Percentiles rank a stretch among this genome's conserved stretches.
phyloP scores from a whole-genome alignment of 1,140 invertebrate genomes.

The Myzus persicae region DNA sequence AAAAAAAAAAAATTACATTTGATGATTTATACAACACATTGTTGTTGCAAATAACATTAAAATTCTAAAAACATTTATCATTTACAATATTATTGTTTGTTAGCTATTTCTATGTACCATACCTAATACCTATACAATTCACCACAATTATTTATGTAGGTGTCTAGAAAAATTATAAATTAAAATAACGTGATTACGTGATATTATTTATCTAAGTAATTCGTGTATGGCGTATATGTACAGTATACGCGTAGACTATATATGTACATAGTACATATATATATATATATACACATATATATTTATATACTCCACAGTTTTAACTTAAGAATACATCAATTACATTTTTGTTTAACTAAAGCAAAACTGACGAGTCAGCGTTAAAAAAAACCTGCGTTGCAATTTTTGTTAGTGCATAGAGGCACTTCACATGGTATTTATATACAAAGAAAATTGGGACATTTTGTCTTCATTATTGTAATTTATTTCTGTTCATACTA shows the following conservation, averaged over 20 bases:
- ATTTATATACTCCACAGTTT: neutral
- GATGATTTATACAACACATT: neutral
- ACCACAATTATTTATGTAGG: neutral
- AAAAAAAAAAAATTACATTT: too few species aligned
- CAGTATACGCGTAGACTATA: too few species aligned
- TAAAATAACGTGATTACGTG: neutral
- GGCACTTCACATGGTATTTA: neutral
- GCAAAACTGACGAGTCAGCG: neutral
- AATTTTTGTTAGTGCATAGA: neutral
- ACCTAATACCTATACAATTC: too few species aligned
- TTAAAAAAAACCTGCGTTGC: neutral
- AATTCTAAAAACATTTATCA: neutral
- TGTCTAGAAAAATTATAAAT: neutral
- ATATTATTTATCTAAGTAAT: neutral
- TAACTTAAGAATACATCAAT: neutral
- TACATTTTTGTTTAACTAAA: constrained; percentile 1
- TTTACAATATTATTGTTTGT: neutral
- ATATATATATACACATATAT: neutral
- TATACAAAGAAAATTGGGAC: neutral
- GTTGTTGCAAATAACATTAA: neutral
- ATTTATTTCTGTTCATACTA: neutral
- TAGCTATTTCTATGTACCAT: neutral
- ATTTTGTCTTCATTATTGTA: neutral
- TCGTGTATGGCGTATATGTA: neutral
- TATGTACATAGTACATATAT: too few species aligned